Evolutionary conservation across 1,140 invertebrate species (phyloP).

Genomic region (Mizuhopecten yessoensis): DNA sequence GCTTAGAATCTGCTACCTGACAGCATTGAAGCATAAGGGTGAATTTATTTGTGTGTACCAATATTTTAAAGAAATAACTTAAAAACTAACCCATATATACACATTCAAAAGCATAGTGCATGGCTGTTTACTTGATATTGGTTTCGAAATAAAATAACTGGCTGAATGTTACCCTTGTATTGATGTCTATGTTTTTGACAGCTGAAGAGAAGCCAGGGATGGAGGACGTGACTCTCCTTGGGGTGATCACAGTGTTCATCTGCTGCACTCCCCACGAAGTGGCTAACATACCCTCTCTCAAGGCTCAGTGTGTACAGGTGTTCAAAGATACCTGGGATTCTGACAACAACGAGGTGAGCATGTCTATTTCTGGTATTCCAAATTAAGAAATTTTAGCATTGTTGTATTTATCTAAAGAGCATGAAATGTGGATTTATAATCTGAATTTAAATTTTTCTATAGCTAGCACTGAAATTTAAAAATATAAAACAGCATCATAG

Average conservation of each 20-base stretch:
- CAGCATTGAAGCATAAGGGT: not conserved
- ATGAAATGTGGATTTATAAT: no score
- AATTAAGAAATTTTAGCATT: no score
- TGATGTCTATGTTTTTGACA: constrained; percentile 74
- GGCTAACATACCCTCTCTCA: constrained; percentile 90
- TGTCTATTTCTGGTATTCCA: not conserved
- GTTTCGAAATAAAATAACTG: no score
- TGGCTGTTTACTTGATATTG: no score
- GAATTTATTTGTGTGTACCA: not conserved
- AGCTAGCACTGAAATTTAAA: no score
- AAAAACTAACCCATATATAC: no score
- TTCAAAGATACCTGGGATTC: constrained; percentile 94
- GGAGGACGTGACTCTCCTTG: constrained; percentile 91
- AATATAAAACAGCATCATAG: no score
- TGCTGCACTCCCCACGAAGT: constrained; percentile 91
- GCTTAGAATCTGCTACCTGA: not conserved
- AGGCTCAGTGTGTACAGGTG: constrained; percentile 96
- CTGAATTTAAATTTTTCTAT: no score
- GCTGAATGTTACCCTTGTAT: not conserved
- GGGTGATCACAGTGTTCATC: constrained; percentile 94
- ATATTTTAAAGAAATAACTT: no score
- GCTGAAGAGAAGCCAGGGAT: constrained; percentile 89
- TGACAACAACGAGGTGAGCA: constrained; percentile 87
- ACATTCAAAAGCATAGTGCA: no score
- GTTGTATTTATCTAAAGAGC: no score